Conservation (phyloP, 2,797 vertebrate species). For the Prunella strophiata region DNA sequence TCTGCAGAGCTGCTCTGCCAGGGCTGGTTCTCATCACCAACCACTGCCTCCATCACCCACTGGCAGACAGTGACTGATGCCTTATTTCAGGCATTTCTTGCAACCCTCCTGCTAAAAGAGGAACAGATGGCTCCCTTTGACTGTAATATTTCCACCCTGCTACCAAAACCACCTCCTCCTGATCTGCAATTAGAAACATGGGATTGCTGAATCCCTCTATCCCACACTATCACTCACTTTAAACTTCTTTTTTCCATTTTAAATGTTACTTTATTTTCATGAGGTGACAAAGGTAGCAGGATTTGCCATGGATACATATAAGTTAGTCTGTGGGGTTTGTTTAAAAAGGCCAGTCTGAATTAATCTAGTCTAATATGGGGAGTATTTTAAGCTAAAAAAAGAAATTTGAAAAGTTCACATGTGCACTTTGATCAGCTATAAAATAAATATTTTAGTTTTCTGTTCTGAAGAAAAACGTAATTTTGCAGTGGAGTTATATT, state of each 20-base stretch:
- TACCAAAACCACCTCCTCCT: constrained; percentile 23
- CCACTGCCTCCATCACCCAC: background rate
- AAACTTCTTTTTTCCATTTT: background rate
- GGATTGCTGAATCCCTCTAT: background rate
- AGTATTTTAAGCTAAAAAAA: background rate
- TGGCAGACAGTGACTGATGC: constrained; percentile 4
- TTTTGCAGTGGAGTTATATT: background rate
- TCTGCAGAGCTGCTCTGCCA: background rate
- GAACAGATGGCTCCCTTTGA: constrained; percentile 34
- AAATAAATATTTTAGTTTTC: background rate
- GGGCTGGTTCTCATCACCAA: background rate
- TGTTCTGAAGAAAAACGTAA: background rate
- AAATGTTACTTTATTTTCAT: background rate
- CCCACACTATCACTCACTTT: background rate
- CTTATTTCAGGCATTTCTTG: constrained; percentile 12
- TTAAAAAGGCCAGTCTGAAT: background rate
- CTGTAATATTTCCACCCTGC: background rate
- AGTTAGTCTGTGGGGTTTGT: background rate
- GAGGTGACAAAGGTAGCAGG: background rate
- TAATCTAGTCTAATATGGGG: background rate
- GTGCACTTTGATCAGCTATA: background rate
- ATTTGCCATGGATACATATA: background rate
- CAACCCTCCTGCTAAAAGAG: background rate
- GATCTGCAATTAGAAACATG: background rate
- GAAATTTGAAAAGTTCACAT: background rate